A percentile compares a stretch with the other conserved stretches of the same genome.
Conservation (phyloP, 2,113 vertebrate genomes). For the Pseudopodoces humilis region DNA sequence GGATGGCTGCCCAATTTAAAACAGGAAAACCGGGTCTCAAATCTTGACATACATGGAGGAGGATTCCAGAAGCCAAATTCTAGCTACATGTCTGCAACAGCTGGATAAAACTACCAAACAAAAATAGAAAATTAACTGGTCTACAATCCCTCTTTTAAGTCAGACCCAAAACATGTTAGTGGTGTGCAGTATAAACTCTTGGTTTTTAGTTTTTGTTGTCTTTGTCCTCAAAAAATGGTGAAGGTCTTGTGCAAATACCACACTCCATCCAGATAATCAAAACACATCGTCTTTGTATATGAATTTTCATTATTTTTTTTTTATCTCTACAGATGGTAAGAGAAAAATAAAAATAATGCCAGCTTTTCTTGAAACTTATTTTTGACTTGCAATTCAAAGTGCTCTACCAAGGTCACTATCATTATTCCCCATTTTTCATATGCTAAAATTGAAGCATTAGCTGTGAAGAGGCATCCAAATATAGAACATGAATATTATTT, state of each 20-base stretch:
- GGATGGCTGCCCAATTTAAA: slow-evolving; percentile 17
- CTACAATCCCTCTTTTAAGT: neutral
- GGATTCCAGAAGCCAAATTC: slow-evolving; percentile 2
- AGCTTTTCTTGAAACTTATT: neutral
- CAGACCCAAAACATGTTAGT: neutral
- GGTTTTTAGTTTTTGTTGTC: neutral
- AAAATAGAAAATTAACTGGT: neutral
- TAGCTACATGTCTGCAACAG: neutral
- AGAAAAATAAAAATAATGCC: slow-evolving; percentile 14
- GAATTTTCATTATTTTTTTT: slow-evolving; percentile 26
- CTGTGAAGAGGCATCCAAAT: neutral
- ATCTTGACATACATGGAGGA: slow-evolving; percentile 4
- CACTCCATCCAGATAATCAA: neutral
- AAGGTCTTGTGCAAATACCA: neutral
- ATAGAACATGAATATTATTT: neutral
- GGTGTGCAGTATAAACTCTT: neutral
- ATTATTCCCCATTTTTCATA: neutral
- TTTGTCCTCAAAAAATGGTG: neutral
- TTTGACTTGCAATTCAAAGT: neutral
- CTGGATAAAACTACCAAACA: neutral
- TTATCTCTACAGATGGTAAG: neutral
- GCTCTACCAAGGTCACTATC: neutral
- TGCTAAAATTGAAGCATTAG: neutral
- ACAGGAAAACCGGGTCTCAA: slow-evolving; percentile 29
- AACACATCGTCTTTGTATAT: slow-evolving; percentile 19